Conservation (phyloP, 2,113 vertebrate genomes). For the Sinosuthora webbiana region DNA sequence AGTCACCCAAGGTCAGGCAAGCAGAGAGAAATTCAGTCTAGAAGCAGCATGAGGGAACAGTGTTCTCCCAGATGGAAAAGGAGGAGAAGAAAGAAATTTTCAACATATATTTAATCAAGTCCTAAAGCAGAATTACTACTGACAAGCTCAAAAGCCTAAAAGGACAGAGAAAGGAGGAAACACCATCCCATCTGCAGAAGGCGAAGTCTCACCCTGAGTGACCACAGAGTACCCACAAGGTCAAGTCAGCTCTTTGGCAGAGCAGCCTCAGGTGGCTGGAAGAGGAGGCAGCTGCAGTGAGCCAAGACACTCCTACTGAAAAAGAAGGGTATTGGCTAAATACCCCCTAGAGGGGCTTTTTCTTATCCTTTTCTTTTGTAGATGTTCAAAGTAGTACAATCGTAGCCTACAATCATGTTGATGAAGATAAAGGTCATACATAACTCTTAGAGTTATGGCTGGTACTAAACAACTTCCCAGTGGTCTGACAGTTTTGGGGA, state of each 20-base stretch:
- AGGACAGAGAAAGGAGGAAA: not conserved
- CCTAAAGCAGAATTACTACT: not conserved
- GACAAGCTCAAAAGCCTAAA: not conserved
- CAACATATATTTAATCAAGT: not conserved
- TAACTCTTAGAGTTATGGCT: not conserved
- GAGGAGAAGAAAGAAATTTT: not conserved
- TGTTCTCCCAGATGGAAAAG: not conserved
- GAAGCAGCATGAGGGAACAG: not conserved
- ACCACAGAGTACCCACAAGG: not conserved
- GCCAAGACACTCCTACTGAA: not conserved
- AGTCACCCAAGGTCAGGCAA: not conserved
- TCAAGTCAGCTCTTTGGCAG: not conserved
- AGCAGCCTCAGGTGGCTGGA: not conserved
- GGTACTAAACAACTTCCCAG: not conserved
- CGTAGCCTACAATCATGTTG: accelerated
- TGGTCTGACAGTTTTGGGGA: not conserved
- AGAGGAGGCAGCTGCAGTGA: not conserved
- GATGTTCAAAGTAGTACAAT: not conserved
- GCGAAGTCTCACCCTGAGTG: not conserved
- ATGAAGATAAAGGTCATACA: not conserved
- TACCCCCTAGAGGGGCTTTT: not conserved
- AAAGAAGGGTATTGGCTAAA: not conserved
- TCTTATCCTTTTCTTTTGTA: not conserved
- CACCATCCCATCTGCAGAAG: not conserved
- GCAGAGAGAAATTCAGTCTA: not conserved